Evolutionary conservation across 2,113 vertebrate genomes (phyloP).

Genomic region (Cyanocitta stelleri): DNA sequence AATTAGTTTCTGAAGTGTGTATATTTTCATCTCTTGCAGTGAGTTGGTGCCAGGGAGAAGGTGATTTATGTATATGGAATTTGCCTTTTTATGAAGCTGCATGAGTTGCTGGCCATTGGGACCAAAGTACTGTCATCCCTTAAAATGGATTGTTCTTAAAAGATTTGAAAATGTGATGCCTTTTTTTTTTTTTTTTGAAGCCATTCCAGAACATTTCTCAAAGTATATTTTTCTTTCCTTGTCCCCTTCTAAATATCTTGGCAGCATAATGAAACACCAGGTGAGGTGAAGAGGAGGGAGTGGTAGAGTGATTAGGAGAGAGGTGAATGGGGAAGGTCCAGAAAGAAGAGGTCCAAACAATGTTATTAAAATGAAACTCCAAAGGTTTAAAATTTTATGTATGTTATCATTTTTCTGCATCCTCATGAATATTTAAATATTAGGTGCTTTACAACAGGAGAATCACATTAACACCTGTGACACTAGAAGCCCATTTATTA

Average conservation of each 20-base stretch:
- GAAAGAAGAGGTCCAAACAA: background rate
- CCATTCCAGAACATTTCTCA: background rate
- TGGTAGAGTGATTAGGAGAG: background rate
- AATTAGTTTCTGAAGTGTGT: background rate
- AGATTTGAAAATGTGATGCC: background rate
- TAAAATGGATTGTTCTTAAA: background rate
- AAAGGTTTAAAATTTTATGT: background rate
- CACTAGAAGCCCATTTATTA: background rate
- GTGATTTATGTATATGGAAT: background rate
- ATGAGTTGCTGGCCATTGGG: background rate
- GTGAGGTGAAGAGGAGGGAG: background rate
- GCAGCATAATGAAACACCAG: background rate
- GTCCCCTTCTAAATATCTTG: background rate
- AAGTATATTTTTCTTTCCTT: background rate
- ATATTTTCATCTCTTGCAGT: background rate
- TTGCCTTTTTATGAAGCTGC: background rate
- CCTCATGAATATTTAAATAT: background rate
- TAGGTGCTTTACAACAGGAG: background rate
- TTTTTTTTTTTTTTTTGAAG: background rate
- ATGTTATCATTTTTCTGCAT: background rate
- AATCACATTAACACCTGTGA: background rate
- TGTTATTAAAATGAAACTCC: background rate
- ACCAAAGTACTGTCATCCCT: background rate
- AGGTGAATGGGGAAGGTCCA: background rate
- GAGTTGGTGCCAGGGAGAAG: background rate